These are phyloP conservation scores for Buteo buteo DNA, from an alignment of 2,113 vertebrate genomes.

Conservation along the genomic window DNA sequence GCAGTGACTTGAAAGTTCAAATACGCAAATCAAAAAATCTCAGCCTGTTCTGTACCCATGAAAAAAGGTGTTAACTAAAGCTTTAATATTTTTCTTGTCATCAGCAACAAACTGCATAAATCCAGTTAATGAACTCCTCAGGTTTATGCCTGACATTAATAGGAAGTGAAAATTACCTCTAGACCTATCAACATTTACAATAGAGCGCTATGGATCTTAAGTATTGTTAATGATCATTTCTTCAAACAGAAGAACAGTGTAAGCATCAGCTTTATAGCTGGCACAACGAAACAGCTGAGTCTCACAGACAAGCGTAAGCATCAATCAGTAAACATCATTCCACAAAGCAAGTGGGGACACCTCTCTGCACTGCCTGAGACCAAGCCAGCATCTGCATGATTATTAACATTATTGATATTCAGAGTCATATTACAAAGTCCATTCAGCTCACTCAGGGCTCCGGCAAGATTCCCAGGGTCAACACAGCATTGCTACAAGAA, in stretches of 20 bases:
- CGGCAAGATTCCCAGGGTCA: not conserved
- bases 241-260: not conserved
- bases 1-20: not conserved
- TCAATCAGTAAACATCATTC: not conserved
- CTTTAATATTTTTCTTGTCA: slow-evolving; percentile 36
- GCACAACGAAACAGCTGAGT: not conserved
- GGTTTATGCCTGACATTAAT: slow-evolving; percentile 33
- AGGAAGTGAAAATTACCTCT: slow-evolving; percentile 46
- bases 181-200: slow-evolving; percentile 6
- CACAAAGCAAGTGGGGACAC: not conserved
- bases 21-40: slow-evolving; percentile 38
- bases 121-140: slow-evolving; percentile 30
- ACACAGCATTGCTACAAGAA: not conserved
- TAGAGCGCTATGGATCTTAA: not conserved
- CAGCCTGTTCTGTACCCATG: not conserved
- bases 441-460: not conserved
- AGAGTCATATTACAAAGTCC: not conserved
- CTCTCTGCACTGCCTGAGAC: not conserved
- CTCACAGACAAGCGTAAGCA: not conserved
- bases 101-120: slow-evolving; percentile 21
- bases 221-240: slow-evolving; percentile 12
- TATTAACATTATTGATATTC: not conserved
- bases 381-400: not conserved
- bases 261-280: not conserved
- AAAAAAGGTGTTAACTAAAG: not conserved